Evolutionary conservation across 2,888 invertebrate species (phyloP).

Genomic region (Hemithea aestivaria): DNA sequence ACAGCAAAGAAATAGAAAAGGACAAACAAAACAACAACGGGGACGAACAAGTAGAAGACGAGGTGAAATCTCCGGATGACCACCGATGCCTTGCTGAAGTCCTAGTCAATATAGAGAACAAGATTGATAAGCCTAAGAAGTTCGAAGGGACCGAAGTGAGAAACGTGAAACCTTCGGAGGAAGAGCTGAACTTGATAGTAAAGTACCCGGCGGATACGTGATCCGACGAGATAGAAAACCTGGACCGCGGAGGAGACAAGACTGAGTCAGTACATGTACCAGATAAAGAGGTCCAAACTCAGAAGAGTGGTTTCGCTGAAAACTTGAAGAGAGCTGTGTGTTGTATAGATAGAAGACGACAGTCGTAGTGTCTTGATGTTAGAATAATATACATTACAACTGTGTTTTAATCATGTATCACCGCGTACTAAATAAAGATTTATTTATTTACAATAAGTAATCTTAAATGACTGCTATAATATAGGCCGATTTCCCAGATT

Average conservation of each 20-base stretch:
- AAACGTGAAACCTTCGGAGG: constrained; percentile 55
- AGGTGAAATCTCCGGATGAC: constrained; percentile 56
- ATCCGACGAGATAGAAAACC: constrained; percentile 63
- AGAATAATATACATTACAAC: constrained; percentile 7
- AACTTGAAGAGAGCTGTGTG: constrained; percentile 69
- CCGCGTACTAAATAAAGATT: too few species aligned
- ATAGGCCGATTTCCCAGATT: too few species aligned
- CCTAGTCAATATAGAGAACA: constrained; percentile 68
- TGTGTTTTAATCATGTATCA: background rate
- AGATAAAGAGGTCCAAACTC: constrained; percentile 55
- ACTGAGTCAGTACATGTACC: constrained; percentile 49
- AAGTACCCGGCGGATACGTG: constrained; percentile 75
- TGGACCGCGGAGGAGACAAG: constrained; percentile 48
- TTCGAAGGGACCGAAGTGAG: constrained; percentile 61
- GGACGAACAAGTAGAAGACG: constrained; percentile 44
- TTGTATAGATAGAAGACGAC: constrained; percentile 68
- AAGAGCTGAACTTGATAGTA: constrained; percentile 70
- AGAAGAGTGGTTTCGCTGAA: constrained; percentile 65
- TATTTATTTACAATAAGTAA: too few species aligned
- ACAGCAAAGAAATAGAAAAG: constrained; percentile 56
- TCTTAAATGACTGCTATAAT: too few species aligned
- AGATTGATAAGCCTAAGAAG: constrained; percentile 63
- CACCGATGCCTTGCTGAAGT: constrained; percentile 65
- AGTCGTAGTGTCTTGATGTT: constrained; percentile 49
- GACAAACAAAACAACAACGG: constrained; percentile 63